Percentiles rank a stretch among this genome's conserved stretches.
These are phyloP conservation scores for Callimorpha dominula DNA, from an alignment of 2,888 invertebrate genomes.

Conservation along the genomic window DNA sequence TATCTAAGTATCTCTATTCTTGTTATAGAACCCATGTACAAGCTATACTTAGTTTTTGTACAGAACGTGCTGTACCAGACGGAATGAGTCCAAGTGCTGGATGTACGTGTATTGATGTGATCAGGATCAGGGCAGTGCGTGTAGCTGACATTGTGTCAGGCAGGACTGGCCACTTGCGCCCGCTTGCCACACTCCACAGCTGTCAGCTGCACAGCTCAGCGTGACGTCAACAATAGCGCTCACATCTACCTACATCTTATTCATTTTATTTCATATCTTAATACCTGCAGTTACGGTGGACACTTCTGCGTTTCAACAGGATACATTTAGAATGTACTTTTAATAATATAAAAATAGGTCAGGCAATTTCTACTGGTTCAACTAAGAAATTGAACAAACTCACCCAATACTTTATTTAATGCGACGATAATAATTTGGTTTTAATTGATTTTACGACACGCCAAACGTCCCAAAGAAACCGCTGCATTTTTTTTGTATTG, in stretches of 20 bases:
- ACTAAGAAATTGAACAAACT: too few species aligned
- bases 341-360: too few species aligned
- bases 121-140: not conserved
- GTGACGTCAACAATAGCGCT: not conserved
- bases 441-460: not conserved
- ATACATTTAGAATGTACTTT: not conserved
- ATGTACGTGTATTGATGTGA: not conserved
- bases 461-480: not conserved
- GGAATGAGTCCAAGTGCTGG: not conserved
- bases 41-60: too few species aligned
- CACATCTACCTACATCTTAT: not conserved
- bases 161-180: not conserved
- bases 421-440: not conserved
- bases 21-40: too few species aligned
- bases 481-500: not conserved
- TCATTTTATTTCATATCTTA: not conserved
- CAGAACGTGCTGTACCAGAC: not conserved
- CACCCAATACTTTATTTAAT: too few species aligned
- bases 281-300: not conserved
- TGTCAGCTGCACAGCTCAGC: slow-evolving; percentile 4
- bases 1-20: too few species aligned
- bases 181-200: not conserved
- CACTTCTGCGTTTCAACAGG: too few species aligned
- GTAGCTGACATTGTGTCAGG: not conserved
- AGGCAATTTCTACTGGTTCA: too few species aligned